Conservation (phyloP, 2,888 invertebrate genomes). For the Acronicta leporina region DNA sequence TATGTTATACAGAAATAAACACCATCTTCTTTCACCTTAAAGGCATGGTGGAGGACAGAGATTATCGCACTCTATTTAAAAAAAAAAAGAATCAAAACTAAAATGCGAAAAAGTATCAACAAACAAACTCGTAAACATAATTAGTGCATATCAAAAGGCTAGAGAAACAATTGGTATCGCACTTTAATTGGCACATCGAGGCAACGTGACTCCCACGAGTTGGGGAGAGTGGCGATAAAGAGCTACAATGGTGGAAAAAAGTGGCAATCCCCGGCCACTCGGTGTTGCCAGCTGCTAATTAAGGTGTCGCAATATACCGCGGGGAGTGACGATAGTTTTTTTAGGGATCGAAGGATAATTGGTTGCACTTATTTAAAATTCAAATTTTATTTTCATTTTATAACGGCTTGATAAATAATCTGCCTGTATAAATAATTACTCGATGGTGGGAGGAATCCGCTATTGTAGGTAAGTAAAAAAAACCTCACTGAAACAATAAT, state of each 20-base stretch:
- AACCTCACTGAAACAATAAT: too few relatives aligned
- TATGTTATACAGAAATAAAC: too few relatives aligned
- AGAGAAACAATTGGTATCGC: conserved; percentile 48
- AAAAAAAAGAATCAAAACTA: conserved; percentile 7
- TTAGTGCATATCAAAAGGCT: conserved; percentile 58
- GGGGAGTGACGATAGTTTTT: conserved; percentile 60
- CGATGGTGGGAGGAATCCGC: too few relatives aligned
- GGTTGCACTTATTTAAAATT: conserved; percentile 6
- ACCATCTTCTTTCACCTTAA: not conserved
- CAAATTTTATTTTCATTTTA: not conserved
- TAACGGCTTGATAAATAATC: too few relatives aligned
- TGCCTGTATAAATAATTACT: too few relatives aligned
- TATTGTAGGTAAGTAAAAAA: too few relatives aligned
- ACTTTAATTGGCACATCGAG: conserved; percentile 74
- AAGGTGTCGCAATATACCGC: conserved; percentile 70
- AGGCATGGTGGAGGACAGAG: not conserved
- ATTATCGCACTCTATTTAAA: not conserved
- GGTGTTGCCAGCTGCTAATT: conserved; percentile 76
- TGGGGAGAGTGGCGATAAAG: conserved; percentile 70
- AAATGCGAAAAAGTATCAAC: conserved; percentile 17
- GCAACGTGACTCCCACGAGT: conserved; percentile 63
- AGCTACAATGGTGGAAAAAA: conserved; percentile 67
- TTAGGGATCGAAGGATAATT: conserved; percentile 46
- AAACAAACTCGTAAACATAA: conserved; percentile 52
- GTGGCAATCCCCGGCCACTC: conserved; percentile 77